Percentiles rank a stretch among this genome's conserved stretches.
Evolutionary conservation across 1,140 invertebrate species (phyloP).

Genomic region (Bombus vancouverensis): DNA sequence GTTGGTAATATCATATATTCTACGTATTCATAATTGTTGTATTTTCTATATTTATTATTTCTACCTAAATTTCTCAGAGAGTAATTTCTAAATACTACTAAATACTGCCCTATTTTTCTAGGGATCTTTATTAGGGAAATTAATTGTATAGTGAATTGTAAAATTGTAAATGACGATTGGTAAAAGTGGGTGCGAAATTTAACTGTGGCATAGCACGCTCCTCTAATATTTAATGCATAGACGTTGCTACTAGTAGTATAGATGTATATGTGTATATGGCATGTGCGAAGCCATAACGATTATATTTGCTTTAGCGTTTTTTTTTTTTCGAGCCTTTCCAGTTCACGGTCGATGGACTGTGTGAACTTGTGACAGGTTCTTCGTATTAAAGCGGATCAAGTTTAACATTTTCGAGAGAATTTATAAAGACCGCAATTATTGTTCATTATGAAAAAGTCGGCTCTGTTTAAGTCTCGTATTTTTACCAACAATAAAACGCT

Average conservation of each 20-base stretch:
- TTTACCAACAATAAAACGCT: not conserved
- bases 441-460: not conserved
- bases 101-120: too few relatives aligned
- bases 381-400: not conserved
- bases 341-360: conserved; percentile 28
- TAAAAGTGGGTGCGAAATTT: not conserved
- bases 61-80: too few relatives aligned
- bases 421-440: not conserved
- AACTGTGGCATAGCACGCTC: not conserved
- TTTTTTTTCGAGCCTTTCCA: not conserved
- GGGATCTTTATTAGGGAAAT: too few relatives aligned
- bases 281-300: conserved; percentile 15
- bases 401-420: not conserved
- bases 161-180: not conserved
- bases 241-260: not conserved
- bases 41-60: too few relatives aligned
- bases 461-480: not conserved
- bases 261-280: not conserved
- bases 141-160: not conserved
- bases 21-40: too few relatives aligned
- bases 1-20: too few relatives aligned
- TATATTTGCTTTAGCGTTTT: conserved; percentile 10
- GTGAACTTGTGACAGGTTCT: not conserved
- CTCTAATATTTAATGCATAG: not conserved
- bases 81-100: too few relatives aligned